Conservation (phyloP, 2,888 invertebrate genomes). For the Thelaira solivaga region DNA sequence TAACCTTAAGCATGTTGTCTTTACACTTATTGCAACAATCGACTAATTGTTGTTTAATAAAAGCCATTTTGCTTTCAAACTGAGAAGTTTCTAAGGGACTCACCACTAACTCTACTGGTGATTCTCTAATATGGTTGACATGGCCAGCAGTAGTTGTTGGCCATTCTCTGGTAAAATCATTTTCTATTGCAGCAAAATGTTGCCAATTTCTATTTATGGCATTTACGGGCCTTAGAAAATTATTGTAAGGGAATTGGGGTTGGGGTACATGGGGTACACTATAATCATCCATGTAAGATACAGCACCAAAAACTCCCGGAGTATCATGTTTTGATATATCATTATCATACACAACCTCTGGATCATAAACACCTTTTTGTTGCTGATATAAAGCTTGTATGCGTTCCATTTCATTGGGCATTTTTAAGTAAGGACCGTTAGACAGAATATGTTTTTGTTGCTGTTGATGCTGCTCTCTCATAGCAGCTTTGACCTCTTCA, state of each 20-base stretch:
- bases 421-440: too few species aligned
- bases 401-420: background rate
- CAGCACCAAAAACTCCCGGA: background rate
- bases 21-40: constrained; percentile 66
- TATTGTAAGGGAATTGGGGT: background rate
- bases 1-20: constrained; percentile 16
- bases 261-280: constrained; percentile 1
- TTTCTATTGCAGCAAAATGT: background rate
- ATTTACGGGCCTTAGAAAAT: constrained; percentile 1
- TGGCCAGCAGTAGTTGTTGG: background rate
- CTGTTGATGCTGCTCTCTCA: constrained; percentile 11
- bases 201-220: background rate
- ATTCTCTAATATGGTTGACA: background rate
- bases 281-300: constrained; percentile 27
- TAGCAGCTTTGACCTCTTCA: background rate
- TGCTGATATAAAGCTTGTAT: background rate
- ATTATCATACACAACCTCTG: background rate
- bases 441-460: background rate
- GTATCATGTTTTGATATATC: constrained; percentile 19
- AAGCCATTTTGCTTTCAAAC: constrained; percentile 5
- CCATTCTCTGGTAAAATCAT: background rate
- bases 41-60: constrained; percentile 53
- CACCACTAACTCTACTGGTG: background rate
- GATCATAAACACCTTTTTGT: background rate
- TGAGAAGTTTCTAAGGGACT: background rate